Evolutionary conservation across 2,113 vertebrate genomes (phyloP).

Genomic region (Furnarius figulus): DNA sequence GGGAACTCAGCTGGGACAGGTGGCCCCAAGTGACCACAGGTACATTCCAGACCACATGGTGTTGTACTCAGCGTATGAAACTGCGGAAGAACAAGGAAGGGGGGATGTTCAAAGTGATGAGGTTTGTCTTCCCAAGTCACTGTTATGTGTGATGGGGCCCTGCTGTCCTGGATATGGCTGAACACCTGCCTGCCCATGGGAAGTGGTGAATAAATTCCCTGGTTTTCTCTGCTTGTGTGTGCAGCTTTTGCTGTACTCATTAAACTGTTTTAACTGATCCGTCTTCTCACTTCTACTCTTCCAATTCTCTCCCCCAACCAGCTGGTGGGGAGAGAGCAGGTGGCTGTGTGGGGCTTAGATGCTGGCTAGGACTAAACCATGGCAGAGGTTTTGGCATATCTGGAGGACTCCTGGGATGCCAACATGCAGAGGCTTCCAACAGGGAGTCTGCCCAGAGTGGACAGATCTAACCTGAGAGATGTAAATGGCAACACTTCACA

Average conservation of each 20-base stretch:
- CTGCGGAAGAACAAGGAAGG: background rate
- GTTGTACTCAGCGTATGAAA: background rate
- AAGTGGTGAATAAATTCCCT: background rate
- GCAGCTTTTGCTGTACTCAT: background rate
- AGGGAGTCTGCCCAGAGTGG: background rate
- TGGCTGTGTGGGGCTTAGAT: fast-evolving
- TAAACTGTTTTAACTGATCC: background rate
- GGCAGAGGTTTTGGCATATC: background rate
- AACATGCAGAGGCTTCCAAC: fast-evolving
- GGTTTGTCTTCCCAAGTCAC: background rate
- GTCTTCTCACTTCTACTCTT: background rate
- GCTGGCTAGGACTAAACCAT: background rate
- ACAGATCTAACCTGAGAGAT: background rate
- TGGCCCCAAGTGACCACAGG: background rate
- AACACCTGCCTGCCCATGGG: background rate
- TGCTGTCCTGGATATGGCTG: background rate
- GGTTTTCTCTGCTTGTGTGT: background rate
- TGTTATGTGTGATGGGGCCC: background rate
- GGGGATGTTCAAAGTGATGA: fast-evolving
- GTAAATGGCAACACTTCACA: background rate
- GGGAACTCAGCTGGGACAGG: background rate
- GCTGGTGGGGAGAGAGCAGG: background rate
- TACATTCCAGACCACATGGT: fast-evolving
- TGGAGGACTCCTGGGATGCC: background rate
- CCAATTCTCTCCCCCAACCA: background rate